Conservation (phyloP, 2,797 vertebrate genomes). For the Microcaecilia unicolor region DNA sequence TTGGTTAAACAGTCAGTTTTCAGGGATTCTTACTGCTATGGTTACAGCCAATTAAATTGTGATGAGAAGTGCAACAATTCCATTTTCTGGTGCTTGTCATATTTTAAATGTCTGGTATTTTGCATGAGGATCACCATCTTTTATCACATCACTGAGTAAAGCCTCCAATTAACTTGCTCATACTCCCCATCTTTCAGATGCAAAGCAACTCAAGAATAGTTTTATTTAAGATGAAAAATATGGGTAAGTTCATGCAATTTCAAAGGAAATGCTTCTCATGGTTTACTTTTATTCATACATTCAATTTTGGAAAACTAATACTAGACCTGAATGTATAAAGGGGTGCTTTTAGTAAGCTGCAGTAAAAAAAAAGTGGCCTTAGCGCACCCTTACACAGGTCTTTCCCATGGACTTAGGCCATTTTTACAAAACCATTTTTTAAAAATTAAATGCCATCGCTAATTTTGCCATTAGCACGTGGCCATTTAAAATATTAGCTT, state of each 20-base stretch:
- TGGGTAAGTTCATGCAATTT: neutral
- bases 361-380: too few relatives aligned
- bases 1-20: conserved; percentile 2
- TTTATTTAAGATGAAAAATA: neutral
- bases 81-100: conserved; percentile 21
- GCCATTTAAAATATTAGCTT: too few relatives aligned
- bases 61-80: conserved; percentile 19
- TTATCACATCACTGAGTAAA: conserved; percentile 11
- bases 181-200: neutral
- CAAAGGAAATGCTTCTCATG: neutral
- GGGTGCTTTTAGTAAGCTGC: too few relatives aligned
- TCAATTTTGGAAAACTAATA: too few relatives aligned
- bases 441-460: too few relatives aligned
- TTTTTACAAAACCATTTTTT: too few relatives aligned
- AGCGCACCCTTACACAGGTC: too few relatives aligned
- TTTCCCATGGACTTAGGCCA: too few relatives aligned
- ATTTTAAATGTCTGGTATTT: conserved; percentile 23
- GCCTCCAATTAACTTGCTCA: conserved; percentile 9
- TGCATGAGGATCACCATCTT: conserved; percentile 10
- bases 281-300: too few relatives aligned
- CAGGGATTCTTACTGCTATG: conserved; percentile 14
- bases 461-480: too few relatives aligned
- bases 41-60: conserved; percentile 43
- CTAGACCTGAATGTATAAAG: too few relatives aligned
- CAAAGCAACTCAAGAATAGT: neutral